Evolutionary conservation across 2,113 vertebrate genomes (phyloP).

Genomic region (Callorhinus ursinus): DNA sequence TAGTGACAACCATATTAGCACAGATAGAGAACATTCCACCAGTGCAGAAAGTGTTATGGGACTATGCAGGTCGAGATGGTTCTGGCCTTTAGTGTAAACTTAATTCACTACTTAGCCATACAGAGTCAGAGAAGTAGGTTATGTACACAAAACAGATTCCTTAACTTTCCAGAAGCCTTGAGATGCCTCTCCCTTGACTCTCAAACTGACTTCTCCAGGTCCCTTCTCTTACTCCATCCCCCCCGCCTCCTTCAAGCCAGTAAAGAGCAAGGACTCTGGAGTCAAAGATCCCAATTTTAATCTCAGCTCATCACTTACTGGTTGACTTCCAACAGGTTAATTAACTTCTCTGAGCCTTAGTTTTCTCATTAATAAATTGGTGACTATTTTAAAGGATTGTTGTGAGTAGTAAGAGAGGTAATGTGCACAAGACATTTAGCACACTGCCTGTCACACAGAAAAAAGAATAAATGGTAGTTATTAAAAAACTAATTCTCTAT

Average conservation of each 20-base stretch:
- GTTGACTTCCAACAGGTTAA: neutral
- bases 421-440: neutral
- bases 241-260: too few species aligned
- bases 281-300: neutral
- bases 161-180: neutral
- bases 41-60: neutral
- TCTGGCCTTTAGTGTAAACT: neutral
- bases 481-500: neutral
- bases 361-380: constrained; percentile 6
- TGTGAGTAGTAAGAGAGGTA: neutral
- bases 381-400: neutral
- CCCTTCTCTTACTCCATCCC: neutral
- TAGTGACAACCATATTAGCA: neutral
- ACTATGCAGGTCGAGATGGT: neutral
- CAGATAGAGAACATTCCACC: neutral
- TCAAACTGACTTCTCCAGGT: neutral
- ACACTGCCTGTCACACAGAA: neutral
- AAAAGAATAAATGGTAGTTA: neutral
- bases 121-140: neutral
- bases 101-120: neutral
- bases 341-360: neutral
- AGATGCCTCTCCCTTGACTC: neutral
- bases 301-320: neutral
- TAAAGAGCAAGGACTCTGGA: neutral
- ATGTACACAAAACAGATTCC: neutral